Conservation (phyloP, 2,888 invertebrate genomes). For the Brenthis ino region DNA sequence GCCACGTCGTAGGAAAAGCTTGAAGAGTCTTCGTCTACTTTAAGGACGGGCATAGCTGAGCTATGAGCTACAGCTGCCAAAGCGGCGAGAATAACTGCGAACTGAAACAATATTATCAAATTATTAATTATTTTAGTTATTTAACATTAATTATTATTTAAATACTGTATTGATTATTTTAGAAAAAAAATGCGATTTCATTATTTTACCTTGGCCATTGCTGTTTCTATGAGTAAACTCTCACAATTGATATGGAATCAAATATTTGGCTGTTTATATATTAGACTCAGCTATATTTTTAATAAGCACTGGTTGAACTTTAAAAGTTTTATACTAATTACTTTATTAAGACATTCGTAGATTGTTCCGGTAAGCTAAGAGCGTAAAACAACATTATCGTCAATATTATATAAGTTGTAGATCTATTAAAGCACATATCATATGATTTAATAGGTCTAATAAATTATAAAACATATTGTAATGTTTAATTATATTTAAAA, state of each 20-base stretch:
- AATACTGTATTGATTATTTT: too few species aligned
- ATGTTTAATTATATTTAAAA: too few species aligned
- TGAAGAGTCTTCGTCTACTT: slow-evolving; percentile 57
- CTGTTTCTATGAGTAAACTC: slow-evolving; percentile 46
- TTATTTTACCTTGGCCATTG: slow-evolving; percentile 71
- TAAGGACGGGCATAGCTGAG: slow-evolving; percentile 75
- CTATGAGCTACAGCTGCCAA: slow-evolving; percentile 65
- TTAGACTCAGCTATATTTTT: slow-evolving; percentile 38
- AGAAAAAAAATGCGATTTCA: too few species aligned
- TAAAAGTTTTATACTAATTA: slow-evolving; percentile 28
- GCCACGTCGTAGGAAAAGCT: slow-evolving; percentile 80
- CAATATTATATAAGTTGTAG: too few species aligned
- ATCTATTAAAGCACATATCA: too few species aligned
- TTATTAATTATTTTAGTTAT: too few species aligned
- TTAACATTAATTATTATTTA: too few species aligned
- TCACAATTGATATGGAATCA: slow-evolving; percentile 19
- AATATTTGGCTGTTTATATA: slow-evolving; percentile 60
- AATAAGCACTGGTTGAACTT: slow-evolving; percentile 35
- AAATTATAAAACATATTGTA: too few species aligned
- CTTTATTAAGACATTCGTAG: neutral
- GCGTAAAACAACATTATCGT: slow-evolving; percentile 1
- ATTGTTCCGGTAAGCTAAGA: neutral
- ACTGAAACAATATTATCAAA: slow-evolving; percentile 50
- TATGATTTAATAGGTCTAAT: too few species aligned
- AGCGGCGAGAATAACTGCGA: slow-evolving; percentile 72